Evolutionary conservation across 2,797 vertebrate species (phyloP), one percentile per base, ranked within the genome.

Genomic region (Scyliorhinus canicula): DNA sequence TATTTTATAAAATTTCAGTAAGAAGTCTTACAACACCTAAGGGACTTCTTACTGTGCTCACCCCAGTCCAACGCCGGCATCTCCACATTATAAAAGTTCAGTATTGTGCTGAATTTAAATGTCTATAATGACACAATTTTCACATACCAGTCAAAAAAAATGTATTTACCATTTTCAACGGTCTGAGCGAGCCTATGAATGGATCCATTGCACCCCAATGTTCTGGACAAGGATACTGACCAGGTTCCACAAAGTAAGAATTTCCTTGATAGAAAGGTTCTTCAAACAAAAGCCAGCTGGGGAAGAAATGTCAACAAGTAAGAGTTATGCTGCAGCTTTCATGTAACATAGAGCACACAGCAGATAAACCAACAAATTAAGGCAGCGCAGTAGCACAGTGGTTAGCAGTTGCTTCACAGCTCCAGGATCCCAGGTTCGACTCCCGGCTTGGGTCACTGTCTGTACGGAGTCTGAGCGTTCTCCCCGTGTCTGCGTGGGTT

Each of bases 261-360:
- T 98, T 91, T 55, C 98, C 99, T 88, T 96, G 97, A 96, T 98
- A 99, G 74, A 98, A 98, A 93, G 99, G 97, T 95, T 99, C 98
- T 96, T 98, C 98, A 96, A 98, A 99, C 95, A 99, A 97, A 86
- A 99, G 96, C 99, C 99, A 99, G 95, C 99, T 99, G 95, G 90
- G 11, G 93, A 77, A 63, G 50, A 60, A 90, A 93, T 21, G 7
- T n/a, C 3, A 63, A 28, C 95, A 95, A 96, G 94, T 55, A 65
- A 95, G 91, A 86, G 82, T 94, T 67, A 44, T n/a, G 35, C n/a
- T 11, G 40, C 57, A 24, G 60, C 35, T n/a, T 77, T n/a, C 71
- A 77, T n/a, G 16, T 0, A 12, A 35, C 35, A 40, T 40, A 14
- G 3, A 77, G 16, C 12, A 77, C n/a, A n/a, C 35, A 77, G 35